phyloP scores from a whole-genome alignment of 2,113 vertebrate genomes.

The Brachionichthys hirsutus region DNA sequence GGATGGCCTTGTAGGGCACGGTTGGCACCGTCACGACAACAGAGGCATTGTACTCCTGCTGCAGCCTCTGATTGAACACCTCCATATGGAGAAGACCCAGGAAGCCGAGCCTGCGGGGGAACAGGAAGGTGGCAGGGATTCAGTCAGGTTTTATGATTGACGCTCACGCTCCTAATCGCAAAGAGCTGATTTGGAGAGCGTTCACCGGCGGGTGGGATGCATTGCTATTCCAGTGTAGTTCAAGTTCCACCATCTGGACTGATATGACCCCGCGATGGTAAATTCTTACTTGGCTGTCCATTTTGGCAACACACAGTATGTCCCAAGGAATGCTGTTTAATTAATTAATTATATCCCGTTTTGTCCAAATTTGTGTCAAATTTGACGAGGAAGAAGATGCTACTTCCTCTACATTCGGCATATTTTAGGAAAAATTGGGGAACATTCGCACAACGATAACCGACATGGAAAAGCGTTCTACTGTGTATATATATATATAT shows the following conservation, averaged over 20 bases:
- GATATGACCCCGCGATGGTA: slow-evolving; percentile 4
- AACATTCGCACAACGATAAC: not conserved
- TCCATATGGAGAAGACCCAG: slow-evolving; percentile 97
- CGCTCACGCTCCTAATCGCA: slow-evolving; percentile 34
- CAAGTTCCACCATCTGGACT: slow-evolving; percentile 20
- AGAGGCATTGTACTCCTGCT: slow-evolving; percentile 94
- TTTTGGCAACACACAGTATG: slow-evolving; percentile 2
- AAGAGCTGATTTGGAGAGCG: slow-evolving; percentile 28
- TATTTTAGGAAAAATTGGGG: not conserved
- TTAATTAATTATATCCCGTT: not conserved
- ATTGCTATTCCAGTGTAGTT: slow-evolving; percentile 6
- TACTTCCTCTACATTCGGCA: not conserved
- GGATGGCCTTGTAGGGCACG: slow-evolving; percentile 91
- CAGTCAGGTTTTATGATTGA: slow-evolving; percentile 13
- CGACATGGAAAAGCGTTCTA: not conserved
- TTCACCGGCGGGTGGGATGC: slow-evolving; percentile 10
- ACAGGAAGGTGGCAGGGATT: slow-evolving; percentile 13
- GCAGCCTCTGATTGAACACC: slow-evolving; percentile 96
- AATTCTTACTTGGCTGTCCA: slow-evolving; percentile 7
- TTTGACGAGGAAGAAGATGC: not conserved
- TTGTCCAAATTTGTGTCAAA: slow-evolving; percentile 3
- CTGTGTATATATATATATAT: not conserved
- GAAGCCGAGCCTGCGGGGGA: slow-evolving; percentile 86
- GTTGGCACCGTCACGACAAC: slow-evolving; percentile 94
- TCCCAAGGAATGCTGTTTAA: slow-evolving; percentile 4